A percentile compares a stretch with the other conserved stretches of the same genome.
phyloP scores from a whole-genome alignment of 1,140 invertebrate species.

The Lepidurus apus region DNA sequence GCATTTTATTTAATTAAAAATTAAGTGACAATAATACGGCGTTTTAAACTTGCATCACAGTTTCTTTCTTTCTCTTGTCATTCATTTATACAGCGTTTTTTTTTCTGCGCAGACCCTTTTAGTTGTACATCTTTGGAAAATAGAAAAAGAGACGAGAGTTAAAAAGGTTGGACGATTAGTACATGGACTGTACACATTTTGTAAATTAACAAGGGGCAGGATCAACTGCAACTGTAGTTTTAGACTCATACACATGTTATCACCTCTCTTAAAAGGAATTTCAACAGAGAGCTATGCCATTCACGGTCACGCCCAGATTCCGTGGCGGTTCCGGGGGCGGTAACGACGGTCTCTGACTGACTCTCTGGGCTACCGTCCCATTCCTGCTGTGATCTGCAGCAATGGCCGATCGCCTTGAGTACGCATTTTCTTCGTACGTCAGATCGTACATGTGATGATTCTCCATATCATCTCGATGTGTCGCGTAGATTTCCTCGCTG shows the following conservation, averaged over 20 bases:
- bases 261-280: background rate
- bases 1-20: too few species aligned
- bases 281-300: slow-evolving; percentile 1
- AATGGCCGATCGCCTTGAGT: slow-evolving; percentile 1
- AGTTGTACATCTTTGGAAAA: slow-evolving; percentile 2
- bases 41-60: slow-evolving; percentile 6
- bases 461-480: slow-evolving; percentile 25
- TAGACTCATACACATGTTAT: background rate
- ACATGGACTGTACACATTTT: background rate
- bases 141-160: background rate
- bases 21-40: background rate
- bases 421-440: slow-evolving; percentile 30
- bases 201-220: slow-evolving; percentile 6
- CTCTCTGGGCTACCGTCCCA: background rate
- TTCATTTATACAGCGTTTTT: background rate
- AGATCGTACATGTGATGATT: slow-evolving; percentile 35
- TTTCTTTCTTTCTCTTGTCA: background rate
- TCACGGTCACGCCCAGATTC: background rate
- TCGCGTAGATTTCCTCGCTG: slow-evolving; percentile 31
- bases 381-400: background rate
- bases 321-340: background rate
- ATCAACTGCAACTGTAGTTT: background rate
- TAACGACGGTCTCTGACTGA: background rate
- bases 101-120: background rate
- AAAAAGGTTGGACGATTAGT: background rate